Percentiles rank a stretch among this genome's conserved stretches.
These are phyloP conservation scores for Ctenosaura bakeri DNA, from an alignment of 2,797 vertebrate genomes.

Conservation along the genomic window DNA sequence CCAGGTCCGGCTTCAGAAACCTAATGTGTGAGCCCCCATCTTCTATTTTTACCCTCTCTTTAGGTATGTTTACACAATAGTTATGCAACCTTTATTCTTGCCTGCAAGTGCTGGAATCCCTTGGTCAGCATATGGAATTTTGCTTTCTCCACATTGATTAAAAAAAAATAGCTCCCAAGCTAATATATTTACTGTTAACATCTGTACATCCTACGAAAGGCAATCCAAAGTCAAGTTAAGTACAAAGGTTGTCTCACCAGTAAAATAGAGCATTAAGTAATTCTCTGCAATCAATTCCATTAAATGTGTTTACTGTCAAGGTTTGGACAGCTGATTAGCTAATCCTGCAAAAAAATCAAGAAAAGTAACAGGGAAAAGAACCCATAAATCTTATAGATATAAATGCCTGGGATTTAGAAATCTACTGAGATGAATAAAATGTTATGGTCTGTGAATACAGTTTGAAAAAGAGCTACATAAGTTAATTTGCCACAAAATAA, in stretches of 20 bases:
- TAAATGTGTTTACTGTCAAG: conserved; percentile 34
- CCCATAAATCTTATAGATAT: conserved; percentile 16
- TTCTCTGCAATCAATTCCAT: conserved; percentile 11
- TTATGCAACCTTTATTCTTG: background rate
- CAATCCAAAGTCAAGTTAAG: conserved; percentile 30
- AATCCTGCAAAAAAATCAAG: conserved; percentile 4
- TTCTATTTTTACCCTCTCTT: background rate
- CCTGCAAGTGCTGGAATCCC: conserved; percentile 8
- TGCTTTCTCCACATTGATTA: conserved; percentile 1
- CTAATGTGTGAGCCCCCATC: too few species aligned
- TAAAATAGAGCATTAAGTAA: background rate
- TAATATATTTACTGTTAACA: conserved; percentile 28
- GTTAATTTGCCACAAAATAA: conserved; percentile 12
- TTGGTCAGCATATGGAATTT: conserved; percentile 33
- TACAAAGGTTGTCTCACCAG: conserved; percentile 25
- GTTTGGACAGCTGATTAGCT: conserved; percentile 12
- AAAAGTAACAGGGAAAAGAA: conserved; percentile 37
- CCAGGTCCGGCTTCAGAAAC: background rate
- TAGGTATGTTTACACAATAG: background rate
- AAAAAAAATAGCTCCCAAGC: conserved; percentile 2
- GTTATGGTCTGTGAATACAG: conserved; percentile 28
- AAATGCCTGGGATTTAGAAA: conserved; percentile 9
- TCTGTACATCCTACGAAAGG: conserved; percentile 20
- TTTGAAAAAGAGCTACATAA: conserved; percentile 20
- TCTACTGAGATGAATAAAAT: conserved; percentile 20